phyloP scores from a whole-genome alignment of 2,888 invertebrate species.

The Apantesis nais region DNA sequence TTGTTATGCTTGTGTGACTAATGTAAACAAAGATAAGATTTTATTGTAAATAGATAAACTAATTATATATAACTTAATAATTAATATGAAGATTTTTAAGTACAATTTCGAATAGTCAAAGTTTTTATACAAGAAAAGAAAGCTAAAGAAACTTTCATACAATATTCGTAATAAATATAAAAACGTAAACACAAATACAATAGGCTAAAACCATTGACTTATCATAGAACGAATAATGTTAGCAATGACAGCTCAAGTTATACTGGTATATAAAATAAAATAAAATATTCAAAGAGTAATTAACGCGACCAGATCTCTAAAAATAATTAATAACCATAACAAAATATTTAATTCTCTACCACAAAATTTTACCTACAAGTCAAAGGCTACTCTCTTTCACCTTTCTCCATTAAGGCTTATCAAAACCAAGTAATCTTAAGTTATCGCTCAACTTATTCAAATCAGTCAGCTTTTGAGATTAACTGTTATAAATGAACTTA shows the following conservation, averaged over 20 bases:
- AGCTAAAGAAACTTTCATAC: too few species aligned
- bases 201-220: too few species aligned
- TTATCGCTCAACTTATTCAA: conserved; percentile 17
- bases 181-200: too few species aligned
- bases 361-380: not conserved
- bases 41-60: too few species aligned
- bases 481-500: conserved; percentile 21
- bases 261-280: not conserved
- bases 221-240: not conserved
- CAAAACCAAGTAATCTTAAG: conserved; percentile 18
- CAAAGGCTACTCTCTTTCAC: not conserved
- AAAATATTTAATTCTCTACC: not conserved
- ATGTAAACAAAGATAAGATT: too few species aligned
- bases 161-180: too few species aligned
- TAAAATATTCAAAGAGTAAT: not conserved
- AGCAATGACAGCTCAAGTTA: not conserved
- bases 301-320: not conserved
- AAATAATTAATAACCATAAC: not conserved
- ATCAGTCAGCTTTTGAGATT: conserved; percentile 21
- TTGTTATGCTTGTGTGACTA: too few species aligned
- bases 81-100: too few species aligned
- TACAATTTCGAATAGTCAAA: too few species aligned
- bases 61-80: too few species aligned
- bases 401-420: conserved; percentile 11
- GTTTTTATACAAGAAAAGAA: too few species aligned